phyloP scores from a whole-genome alignment of 2,797 vertebrate genomes.

The Crenuchus spilurus region DNA sequence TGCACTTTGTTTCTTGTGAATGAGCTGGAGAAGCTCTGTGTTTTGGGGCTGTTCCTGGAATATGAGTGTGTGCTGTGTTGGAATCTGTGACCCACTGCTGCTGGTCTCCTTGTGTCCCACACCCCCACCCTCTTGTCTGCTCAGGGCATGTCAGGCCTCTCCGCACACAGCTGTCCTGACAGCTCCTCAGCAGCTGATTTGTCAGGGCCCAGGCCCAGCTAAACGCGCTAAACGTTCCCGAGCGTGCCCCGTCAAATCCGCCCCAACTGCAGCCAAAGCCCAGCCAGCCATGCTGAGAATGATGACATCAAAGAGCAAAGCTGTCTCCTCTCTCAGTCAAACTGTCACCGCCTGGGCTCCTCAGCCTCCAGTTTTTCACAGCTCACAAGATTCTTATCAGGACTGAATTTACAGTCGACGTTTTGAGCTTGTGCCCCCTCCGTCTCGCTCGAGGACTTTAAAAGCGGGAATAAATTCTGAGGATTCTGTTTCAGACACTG shows the following conservation, averaged over 20 bases:
- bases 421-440: background rate
- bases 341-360: constrained; percentile 52
- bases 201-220: constrained; percentile 59
- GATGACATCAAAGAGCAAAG: constrained; percentile 64
- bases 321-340: constrained; percentile 55
- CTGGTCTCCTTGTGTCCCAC: constrained; percentile 31
- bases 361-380: constrained; percentile 38
- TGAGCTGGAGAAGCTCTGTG: background rate
- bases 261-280: constrained; percentile 41
- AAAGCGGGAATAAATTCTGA: background rate
- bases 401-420: constrained; percentile 16
- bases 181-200: constrained; percentile 71
- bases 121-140: constrained; percentile 23
- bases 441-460: background rate
- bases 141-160: constrained; percentile 44
- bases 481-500: constrained; percentile 8
- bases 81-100: constrained; percentile 15
- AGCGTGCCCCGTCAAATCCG: constrained; percentile 57
- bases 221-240: constrained; percentile 61
- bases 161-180: constrained; percentile 50
- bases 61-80: constrained; percentile 27
- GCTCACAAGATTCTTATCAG: constrained; percentile 28
- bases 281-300: constrained; percentile 41
- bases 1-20: background rate
- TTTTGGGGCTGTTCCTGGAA: constrained; percentile 27